Evolutionary conservation across 23 tunicate genomes (phyloP).

Genomic region (Oikopleura albicans): DNA sequence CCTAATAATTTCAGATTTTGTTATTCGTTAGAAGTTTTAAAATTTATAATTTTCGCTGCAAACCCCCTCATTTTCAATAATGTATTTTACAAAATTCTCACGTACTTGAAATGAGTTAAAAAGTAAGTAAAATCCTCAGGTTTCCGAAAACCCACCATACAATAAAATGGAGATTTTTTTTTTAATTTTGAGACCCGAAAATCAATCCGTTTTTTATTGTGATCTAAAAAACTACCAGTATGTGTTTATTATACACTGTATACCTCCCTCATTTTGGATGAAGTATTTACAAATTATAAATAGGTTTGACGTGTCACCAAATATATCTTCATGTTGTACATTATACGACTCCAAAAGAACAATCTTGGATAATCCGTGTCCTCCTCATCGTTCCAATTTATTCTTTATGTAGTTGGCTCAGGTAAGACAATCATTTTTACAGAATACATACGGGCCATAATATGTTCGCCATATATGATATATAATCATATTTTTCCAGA

Average conservation of each 20-base stretch:
- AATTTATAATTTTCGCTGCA: too few relatives aligned
- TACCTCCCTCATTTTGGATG: background rate
- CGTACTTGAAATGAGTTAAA: too few relatives aligned
- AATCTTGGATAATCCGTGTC: constrained; percentile 76
- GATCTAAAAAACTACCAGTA: too few relatives aligned
- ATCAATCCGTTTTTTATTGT: background rate
- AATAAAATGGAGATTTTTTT: too few relatives aligned
- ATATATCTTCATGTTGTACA: constrained; percentile 52
- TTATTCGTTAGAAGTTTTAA: too few relatives aligned
- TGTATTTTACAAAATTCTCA: too few relatives aligned
- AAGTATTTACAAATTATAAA: too few relatives aligned
- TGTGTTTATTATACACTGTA: background rate
- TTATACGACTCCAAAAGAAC: constrained; percentile 76
- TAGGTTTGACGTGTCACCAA: constrained; percentile 20
- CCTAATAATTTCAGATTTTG: background rate
- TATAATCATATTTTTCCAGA: too few relatives aligned
- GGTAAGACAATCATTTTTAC: constrained; percentile 11
- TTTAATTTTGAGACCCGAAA: background rate
- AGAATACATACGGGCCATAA: background rate
- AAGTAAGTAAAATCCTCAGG: too few relatives aligned
- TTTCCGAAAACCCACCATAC: too few relatives aligned
- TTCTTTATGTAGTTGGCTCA: constrained; percentile 78
- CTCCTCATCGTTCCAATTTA: constrained; percentile 80
- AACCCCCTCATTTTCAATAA: too few relatives aligned
- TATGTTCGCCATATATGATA: too few relatives aligned